Evolutionary conservation across 2,888 invertebrate genomes (phyloP).

Genomic region (Dryocosmus kuriphilus): DNA sequence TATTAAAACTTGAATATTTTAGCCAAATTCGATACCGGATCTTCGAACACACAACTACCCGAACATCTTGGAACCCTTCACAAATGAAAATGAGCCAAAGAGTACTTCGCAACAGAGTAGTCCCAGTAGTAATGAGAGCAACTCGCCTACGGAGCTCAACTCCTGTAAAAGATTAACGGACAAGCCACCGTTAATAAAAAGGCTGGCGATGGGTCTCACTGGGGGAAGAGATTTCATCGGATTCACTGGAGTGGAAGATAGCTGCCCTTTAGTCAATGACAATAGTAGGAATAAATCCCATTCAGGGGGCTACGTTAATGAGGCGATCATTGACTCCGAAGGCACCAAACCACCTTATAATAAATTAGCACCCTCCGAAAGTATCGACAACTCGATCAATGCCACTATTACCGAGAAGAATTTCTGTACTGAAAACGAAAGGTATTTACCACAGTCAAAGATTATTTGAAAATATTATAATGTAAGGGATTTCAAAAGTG

Average conservation of each 20-base stretch:
- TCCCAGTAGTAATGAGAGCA: conserved; percentile 91
- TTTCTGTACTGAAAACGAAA: conserved; percentile 82
- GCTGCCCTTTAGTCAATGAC: conserved; percentile 86
- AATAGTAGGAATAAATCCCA: conserved; percentile 84
- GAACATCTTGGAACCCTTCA: conserved; percentile 78
- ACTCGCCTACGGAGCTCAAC: conserved; percentile 92
- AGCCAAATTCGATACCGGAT: conserved; percentile 84
- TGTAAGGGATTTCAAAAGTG: background rate
- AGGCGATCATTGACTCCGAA: conserved; percentile 85
- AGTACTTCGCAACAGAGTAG: conserved; percentile 79
- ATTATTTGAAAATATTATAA: background rate
- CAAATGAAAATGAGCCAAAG: conserved; percentile 72
- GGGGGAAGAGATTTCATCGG: conserved; percentile 75
- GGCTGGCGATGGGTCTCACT: conserved; percentile 87
- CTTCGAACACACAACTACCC: conserved; percentile 82
- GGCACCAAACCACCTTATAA: conserved; percentile 69
- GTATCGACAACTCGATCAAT: conserved; percentile 73
- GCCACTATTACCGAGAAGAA: conserved; percentile 79
- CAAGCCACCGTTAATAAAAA: conserved; percentile 88
- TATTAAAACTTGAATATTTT: background rate
- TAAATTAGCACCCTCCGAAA: conserved; percentile 72
- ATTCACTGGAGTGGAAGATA: conserved; percentile 82
- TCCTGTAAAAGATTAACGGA: conserved; percentile 90
- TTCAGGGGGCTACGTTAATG: conserved; percentile 89
- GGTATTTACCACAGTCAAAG: conserved; percentile 59